Evolutionary conservation across 1,140 invertebrate species (phyloP).

Genomic region (Heterodera schachtii): DNA sequence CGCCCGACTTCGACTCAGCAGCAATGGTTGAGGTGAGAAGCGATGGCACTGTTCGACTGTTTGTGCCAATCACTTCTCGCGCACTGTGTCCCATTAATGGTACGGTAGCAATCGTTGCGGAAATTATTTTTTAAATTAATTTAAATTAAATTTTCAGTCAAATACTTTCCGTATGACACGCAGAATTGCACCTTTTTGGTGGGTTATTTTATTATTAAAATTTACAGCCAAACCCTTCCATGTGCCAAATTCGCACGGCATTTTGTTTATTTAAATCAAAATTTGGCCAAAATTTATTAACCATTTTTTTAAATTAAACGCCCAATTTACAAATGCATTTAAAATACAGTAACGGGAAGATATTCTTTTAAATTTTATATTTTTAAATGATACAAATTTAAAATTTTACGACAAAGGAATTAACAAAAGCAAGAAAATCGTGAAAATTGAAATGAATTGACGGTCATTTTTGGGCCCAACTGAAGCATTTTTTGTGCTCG

Average conservation of each 20-base stretch:
- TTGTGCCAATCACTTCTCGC: conserved; percentile 63
- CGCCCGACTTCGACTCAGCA: conserved; percentile 58
- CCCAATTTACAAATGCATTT: too few relatives aligned
- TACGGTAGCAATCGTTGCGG: background rate
- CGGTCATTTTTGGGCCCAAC: conserved; percentile 8
- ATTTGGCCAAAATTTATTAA: too few relatives aligned
- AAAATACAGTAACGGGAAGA: too few relatives aligned
- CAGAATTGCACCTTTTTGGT: conserved; percentile 62
- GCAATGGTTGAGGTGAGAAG: conserved; percentile 54
- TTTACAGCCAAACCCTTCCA: too few relatives aligned
- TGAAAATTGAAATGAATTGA: background rate
- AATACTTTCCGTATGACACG: conserved; percentile 64
- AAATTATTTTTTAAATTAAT: conserved; percentile 4
- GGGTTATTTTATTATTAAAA: conserved; percentile 13
- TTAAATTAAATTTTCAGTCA: conserved; percentile 49
- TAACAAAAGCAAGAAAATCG: background rate
- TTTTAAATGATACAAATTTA: conserved; percentile 15
- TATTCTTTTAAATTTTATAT: background rate
- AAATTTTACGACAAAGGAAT: background rate
- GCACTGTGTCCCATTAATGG: conserved; percentile 62
- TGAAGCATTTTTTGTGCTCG: background rate
- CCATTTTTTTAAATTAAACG: too few relatives aligned
- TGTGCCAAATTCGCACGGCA: too few relatives aligned
- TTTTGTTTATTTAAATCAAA: too few relatives aligned
- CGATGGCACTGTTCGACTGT: conserved; percentile 60